Percentiles rank a stretch among this genome's conserved stretches.
Evolutionary conservation across 2,797 vertebrate species (phyloP).

Genomic region (Aldrovandia affinis): DNA sequence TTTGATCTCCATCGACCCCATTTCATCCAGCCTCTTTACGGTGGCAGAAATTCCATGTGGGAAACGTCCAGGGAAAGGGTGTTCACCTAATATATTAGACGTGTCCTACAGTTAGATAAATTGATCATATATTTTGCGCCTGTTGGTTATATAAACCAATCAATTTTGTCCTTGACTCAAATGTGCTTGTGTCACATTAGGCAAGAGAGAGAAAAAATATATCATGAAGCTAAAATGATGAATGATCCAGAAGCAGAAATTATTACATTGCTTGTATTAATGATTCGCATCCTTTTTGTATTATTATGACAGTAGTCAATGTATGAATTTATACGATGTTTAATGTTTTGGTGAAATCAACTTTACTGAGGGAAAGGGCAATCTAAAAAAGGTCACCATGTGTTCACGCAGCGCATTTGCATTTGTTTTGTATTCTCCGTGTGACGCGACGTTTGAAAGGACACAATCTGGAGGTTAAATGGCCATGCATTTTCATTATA

Average conservation of each 20-base stretch:
- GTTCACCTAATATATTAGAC: slow-evolving; percentile 3
- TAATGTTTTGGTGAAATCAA: slow-evolving; percentile 7
- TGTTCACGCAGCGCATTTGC: slow-evolving; percentile 38
- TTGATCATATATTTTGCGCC: not conserved
- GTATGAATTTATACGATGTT: not conserved
- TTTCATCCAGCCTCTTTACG: not conserved
- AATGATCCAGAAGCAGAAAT: not conserved
- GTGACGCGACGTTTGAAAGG: not conserved
- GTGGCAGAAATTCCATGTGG: not conserved
- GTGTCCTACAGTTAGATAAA: not conserved
- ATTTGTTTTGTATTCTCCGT: slow-evolving; percentile 45
- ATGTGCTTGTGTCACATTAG: not conserved
- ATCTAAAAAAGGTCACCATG: slow-evolving; percentile 67
- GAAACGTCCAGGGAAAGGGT: not conserved
- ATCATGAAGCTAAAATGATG: slow-evolving; percentile 1
- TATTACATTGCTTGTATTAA: not conserved
- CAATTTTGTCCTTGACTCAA: slow-evolving; percentile 1
- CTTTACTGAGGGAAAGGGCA: slow-evolving; percentile 63
- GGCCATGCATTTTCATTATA: slow-evolving; percentile 6
- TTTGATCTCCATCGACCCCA: not conserved
- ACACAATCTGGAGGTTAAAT: slow-evolving; percentile 16
- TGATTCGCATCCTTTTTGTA: not conserved
- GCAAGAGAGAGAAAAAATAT: not conserved
- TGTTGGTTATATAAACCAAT: not conserved
- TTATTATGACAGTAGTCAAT: not conserved